These are phyloP conservation scores for Apistogramma diplotaenia DNA, from an alignment of 2,113 vertebrate genomes.

Conservation along the genomic window DNA sequence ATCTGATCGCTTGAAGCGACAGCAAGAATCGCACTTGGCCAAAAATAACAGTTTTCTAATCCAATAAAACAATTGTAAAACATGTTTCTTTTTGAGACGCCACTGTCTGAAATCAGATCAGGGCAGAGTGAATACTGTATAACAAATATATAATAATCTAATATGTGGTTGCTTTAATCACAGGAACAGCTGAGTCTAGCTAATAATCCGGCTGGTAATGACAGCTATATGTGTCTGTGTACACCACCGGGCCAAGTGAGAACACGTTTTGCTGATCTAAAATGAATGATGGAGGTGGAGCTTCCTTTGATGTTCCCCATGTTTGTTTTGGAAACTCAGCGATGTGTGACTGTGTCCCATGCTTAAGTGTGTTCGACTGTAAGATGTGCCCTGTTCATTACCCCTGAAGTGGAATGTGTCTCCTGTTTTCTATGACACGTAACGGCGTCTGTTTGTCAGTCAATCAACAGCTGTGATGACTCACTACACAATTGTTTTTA, in stretches of 20 bases:
- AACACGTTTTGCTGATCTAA: conserved; percentile 70
- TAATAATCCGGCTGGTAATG: conserved; percentile 20
- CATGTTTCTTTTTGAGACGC: neutral
- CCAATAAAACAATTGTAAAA: neutral
- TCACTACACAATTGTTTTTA: neutral
- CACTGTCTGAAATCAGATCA: neutral
- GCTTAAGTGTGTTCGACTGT: neutral
- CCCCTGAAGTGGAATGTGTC: conserved; percentile 53
- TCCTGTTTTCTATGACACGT: conserved; percentile 20
- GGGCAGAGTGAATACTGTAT: neutral
- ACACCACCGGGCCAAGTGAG: conserved; percentile 38
- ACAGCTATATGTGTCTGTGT: conserved; percentile 55
- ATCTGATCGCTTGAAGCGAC: neutral
- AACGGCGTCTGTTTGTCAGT: conserved; percentile 13
- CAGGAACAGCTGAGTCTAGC: neutral
- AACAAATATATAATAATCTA: neutral
- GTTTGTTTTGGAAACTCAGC: conserved; percentile 68
- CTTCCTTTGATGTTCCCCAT: conserved; percentile 67
- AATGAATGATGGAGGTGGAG: neutral
- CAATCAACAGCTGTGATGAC: neutral
- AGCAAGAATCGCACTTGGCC: neutral
- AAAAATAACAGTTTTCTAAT: neutral
- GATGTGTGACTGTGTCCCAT: conserved; percentile 11
- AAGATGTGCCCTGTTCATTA: conserved; percentile 49
- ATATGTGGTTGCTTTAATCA: conserved; percentile 37